These are phyloP conservation scores for Eupithecia subfuscata DNA, from an alignment of 2,888 invertebrate genomes.

Conservation along the genomic window DNA sequence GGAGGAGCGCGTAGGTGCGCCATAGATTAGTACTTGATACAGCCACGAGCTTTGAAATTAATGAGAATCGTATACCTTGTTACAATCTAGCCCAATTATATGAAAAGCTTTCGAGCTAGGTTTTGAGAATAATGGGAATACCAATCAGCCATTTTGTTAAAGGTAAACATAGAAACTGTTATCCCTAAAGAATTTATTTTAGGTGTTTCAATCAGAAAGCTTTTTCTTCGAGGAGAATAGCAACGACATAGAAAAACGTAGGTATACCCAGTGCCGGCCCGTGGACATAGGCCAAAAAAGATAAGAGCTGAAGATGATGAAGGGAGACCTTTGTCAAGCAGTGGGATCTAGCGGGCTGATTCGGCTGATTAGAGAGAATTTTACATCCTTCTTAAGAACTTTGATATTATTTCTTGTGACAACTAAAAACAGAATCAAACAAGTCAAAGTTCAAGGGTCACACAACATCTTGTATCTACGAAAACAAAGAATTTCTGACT, in stretches of 20 bases:
- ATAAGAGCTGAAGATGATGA: not conserved
- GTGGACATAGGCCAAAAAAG: not conserved
- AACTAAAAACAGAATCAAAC: not conserved
- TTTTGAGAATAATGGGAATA: not conserved
- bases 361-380: not conserved
- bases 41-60: slow-evolving; percentile 19
- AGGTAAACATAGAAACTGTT: not conserved
- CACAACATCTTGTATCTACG: too few species aligned
- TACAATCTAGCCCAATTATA: not conserved
- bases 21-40: slow-evolving; percentile 55
- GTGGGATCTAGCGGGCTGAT: not conserved
- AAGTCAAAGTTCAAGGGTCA: too few species aligned
- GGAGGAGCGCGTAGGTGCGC: slow-evolving; percentile 67
- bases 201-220: too few species aligned
- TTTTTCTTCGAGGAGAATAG: too few species aligned
- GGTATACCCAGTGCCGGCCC: not conserved
- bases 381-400: too few species aligned
- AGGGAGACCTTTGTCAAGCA: not conserved
- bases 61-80: not conserved
- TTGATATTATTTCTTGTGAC: too few species aligned
- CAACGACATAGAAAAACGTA: too few species aligned
- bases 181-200: too few species aligned
- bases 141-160: not conserved
- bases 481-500: too few species aligned
- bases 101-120: not conserved